phyloP scores from a whole-genome alignment of 2,888 invertebrate species.

The Cephus rjabovi region DNA sequence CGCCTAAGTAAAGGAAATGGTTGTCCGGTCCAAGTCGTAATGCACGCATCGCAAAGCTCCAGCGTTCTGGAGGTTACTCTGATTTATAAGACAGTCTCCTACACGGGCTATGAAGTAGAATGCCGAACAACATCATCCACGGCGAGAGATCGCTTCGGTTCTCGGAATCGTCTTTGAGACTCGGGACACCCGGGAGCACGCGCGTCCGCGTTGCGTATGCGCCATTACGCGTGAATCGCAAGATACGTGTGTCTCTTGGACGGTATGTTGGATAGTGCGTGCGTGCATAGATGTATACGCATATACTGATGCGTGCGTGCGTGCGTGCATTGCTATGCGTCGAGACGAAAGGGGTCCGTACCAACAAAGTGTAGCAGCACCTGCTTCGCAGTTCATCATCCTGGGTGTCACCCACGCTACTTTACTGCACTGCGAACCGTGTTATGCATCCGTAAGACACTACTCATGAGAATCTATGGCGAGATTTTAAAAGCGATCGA shows the following conservation, averaged over 20 bases:
- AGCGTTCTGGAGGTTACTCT: constrained; percentile 42
- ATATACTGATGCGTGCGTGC: not conserved
- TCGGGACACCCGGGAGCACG: constrained; percentile 19
- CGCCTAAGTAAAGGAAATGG: not conserved
- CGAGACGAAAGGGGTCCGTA: constrained; percentile 4
- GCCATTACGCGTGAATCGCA: constrained; percentile 47
- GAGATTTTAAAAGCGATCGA: constrained; percentile 60
- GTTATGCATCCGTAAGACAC: constrained; percentile 62
- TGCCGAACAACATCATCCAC: constrained; percentile 33
- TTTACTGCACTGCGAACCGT: constrained; percentile 63
- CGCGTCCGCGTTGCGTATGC: constrained; percentile 30
- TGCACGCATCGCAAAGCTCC: constrained; percentile 39
- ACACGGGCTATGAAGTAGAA: constrained; percentile 27
- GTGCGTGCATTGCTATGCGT: not conserved
- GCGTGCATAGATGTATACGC: not conserved
- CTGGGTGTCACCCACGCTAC: constrained; percentile 65
- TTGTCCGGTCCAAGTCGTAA: not conserved
- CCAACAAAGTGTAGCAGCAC: constrained; percentile 51
- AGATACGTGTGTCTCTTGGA: constrained; percentile 36
- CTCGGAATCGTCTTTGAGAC: constrained; percentile 40
- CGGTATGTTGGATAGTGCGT: constrained; percentile 2
- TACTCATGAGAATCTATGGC: constrained; percentile 51
- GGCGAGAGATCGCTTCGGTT: constrained; percentile 36
- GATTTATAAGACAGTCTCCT: constrained; percentile 47
- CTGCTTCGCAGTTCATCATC: constrained; percentile 65